Evolutionary conservation across 2,888 invertebrate species (phyloP), one percentile per base, ranked within the genome.

Genomic region (Mayetiola destructor): DNA sequence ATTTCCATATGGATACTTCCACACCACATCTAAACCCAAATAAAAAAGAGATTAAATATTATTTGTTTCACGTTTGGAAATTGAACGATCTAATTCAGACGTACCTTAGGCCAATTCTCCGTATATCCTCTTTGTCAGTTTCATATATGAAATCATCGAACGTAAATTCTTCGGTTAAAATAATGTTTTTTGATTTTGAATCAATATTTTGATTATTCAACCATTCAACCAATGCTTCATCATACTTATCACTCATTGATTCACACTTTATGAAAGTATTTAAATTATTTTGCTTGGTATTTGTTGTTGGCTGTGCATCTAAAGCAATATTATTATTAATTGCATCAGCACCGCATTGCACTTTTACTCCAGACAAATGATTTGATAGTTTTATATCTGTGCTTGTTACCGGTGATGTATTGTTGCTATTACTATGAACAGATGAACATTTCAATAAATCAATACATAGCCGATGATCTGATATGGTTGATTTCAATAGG

Each of bases 1-100:
- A 85, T 60, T 84, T 81, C 93, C 93, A 94, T 60, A 94, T 75
- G 57, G 85, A 80, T 53, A 92, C 79, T 67, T 91, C 87, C 23
- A 87, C 78, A 39, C 92, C 92, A 56, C 88, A 85, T 67, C 87
- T 88, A 73, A 57, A n/a, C 16, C 16, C 5, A 48, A 9, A 27
- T n/a, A n/a, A 48, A 14, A 4, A 14, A 14, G 4, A n/a, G 8
- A 36, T n/a, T 36, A n/a, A n/a, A 10, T 18, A 3, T 39, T 39
- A 6, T 5, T 36, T 36, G 16, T 18, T 35, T 3, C 8, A 10
- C 27, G 12, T 48, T 23, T 48, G 6, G 8, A 8, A 23, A 14
- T 12, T 4, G 20, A 40, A 40, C 5, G 2, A 40, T 2, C 8
- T 5, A 18, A 4, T 6, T 16, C 8, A 20, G 10, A 20, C 75